Conservation (phyloP, 2,113 vertebrate species). For the Marcusenius ussheri region DNA sequence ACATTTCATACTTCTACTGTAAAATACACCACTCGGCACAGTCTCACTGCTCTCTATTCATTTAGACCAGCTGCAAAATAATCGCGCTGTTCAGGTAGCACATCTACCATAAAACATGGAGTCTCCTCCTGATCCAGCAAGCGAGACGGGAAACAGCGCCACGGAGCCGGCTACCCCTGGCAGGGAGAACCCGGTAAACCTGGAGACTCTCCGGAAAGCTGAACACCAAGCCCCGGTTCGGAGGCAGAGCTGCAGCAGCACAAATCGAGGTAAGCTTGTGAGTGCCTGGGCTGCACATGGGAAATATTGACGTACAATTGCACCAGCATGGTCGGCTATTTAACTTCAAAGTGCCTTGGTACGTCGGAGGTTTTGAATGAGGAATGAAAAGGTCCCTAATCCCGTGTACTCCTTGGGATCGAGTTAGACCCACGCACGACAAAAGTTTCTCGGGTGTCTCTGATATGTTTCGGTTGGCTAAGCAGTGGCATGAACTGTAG, state of each 20-base stretch:
- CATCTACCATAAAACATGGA: conserved; percentile 74
- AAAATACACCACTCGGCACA: conserved; percentile 82
- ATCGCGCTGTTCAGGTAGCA: conserved; percentile 42
- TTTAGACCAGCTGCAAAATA: conserved; percentile 65
- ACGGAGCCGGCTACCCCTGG: conserved; percentile 79
- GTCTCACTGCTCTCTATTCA: conserved; percentile 71
- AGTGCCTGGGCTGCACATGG: conserved; percentile 21
- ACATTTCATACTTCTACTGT: conserved; percentile 81
- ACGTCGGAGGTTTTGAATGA: background rate
- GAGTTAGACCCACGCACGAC: background rate
- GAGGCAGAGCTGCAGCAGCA: conserved; percentile 82
- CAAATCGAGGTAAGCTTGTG: conserved; percentile 72
- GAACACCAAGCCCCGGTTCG: conserved; percentile 77
- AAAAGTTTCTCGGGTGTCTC: conserved; percentile 11
- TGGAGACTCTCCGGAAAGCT: conserved; percentile 80
- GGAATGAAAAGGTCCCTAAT: background rate
- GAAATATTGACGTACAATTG: conserved; percentile 27
- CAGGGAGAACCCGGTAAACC: conserved; percentile 80
- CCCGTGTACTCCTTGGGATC: background rate
- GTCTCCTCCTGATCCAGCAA: conserved; percentile 86
- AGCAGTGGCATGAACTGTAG: background rate
- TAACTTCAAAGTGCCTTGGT: conserved; percentile 55
- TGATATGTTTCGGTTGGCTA: background rate
- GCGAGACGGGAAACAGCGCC: conserved; percentile 82
- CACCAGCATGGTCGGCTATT: conserved; percentile 2